A percentile compares a stretch with the other conserved stretches of the same genome.
These are phyloP conservation scores for Neodiprion virginianus DNA, from an alignment of 1,140 invertebrate species.

Conservation along the genomic window DNA sequence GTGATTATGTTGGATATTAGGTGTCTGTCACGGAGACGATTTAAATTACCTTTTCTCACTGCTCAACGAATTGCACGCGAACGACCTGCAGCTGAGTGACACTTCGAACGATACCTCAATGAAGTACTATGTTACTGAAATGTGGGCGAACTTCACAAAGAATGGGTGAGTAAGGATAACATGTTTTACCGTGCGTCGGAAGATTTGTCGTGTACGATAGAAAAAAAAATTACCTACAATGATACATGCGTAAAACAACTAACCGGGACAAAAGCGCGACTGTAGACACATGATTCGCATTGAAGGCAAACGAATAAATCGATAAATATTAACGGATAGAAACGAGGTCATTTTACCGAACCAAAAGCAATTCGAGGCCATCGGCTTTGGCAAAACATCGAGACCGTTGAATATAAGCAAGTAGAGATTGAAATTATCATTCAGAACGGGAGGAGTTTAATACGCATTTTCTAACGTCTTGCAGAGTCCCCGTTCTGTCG, in stretches of 20 bases:
- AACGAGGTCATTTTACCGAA: neutral
- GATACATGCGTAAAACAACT: too few relatives aligned
- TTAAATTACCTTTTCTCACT: conserved; percentile 58
- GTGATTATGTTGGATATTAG: conserved; percentile 37
- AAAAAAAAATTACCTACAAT: too few relatives aligned
- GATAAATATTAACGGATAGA: neutral
- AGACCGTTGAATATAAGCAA: too few relatives aligned
- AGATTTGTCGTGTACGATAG: too few relatives aligned
- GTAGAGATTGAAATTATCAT: too few relatives aligned
- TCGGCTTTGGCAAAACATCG: neutral
- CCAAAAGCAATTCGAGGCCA: neutral
- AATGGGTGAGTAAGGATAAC: conserved; percentile 48
- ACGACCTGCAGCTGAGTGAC: conserved; percentile 36
- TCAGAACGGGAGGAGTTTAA: neutral
- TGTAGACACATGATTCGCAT: too few relatives aligned
- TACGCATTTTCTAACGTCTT: conserved; percentile 29
- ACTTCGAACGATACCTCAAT: conserved; percentile 47
- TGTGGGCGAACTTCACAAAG: conserved; percentile 58
- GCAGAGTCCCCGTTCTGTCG: conserved; percentile 41
- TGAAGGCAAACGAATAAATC: too few relatives aligned
- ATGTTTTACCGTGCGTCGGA: too few relatives aligned
- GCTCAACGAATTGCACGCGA: conserved; percentile 29
- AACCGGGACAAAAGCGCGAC: too few relatives aligned
- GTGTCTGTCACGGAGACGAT: conserved; percentile 60
- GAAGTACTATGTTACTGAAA: conserved; percentile 55